Conservation (phyloP, 2,113 vertebrate genomes). For the Panthera uncia region DNA sequence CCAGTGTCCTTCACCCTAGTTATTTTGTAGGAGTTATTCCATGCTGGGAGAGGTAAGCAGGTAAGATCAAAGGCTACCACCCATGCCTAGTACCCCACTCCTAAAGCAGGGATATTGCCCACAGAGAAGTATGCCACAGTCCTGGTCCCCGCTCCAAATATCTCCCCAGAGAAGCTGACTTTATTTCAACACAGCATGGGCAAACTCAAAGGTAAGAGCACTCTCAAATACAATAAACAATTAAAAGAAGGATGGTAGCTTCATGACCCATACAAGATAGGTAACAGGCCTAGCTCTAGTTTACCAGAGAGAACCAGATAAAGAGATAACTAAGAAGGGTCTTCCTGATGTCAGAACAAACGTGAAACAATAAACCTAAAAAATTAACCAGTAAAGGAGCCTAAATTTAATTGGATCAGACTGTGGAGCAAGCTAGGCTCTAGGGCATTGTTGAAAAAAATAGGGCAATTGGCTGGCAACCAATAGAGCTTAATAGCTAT, state of each 20-base stretch:
- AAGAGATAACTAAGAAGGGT: background rate
- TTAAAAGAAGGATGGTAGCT: background rate
- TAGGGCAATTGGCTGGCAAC: background rate
- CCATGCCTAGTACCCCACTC: background rate
- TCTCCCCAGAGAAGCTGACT: background rate
- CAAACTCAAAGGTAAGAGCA: background rate
- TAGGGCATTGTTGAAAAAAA: background rate
- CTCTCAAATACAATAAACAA: background rate
- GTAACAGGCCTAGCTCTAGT: background rate
- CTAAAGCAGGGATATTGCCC: background rate
- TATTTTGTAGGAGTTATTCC: background rate
- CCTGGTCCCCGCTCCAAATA: background rate
- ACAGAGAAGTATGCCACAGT: background rate
- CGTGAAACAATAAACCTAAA: slow-evolving; percentile 14
- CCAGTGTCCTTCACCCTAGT: background rate
- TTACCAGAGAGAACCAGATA: background rate
- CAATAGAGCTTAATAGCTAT: background rate
- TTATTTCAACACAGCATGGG: background rate
- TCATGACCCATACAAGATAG: background rate
- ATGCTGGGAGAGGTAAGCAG: background rate
- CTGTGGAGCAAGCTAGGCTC: background rate
- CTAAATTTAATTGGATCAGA: background rate
- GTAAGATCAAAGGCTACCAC: background rate
- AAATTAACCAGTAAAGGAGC: background rate
- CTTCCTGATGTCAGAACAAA: background rate